A percentile compares a stretch with the other conserved stretches of the same genome.
phyloP scores from a whole-genome alignment of 2,888 invertebrate species.

The Limnephilus rhombicus region DNA sequence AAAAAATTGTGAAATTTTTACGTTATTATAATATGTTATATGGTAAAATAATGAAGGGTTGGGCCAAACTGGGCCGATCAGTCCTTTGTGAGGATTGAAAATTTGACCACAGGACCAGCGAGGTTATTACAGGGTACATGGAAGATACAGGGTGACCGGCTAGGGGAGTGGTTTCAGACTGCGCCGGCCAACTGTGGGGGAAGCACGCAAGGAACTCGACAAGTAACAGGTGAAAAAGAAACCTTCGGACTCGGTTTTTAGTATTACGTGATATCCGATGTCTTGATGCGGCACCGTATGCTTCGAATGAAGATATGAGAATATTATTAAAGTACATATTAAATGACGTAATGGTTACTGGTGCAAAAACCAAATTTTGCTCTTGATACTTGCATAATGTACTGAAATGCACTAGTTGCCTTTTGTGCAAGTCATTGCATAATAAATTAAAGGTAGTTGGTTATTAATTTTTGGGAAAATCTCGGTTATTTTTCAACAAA shows the following conservation, averaged over 20 bases:
- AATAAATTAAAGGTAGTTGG: background rate
- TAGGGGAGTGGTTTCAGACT: background rate
- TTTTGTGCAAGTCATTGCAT: background rate
- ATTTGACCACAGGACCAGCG: conserved; percentile 28
- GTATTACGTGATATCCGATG: background rate
- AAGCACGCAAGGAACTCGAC: background rate
- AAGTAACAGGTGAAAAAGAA: background rate
- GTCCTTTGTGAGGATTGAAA: conserved; percentile 11
- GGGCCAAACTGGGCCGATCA: background rate
- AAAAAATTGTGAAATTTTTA: background rate
- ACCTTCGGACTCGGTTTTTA: background rate
- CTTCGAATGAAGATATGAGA: background rate
- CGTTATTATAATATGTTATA: background rate
- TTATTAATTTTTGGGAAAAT: too few species aligned
- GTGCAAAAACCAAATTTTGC: background rate
- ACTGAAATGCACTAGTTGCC: background rate
- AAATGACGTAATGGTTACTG: background rate
- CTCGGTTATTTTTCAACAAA: too few species aligned
- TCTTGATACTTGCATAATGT: background rate
- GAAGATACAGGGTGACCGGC: background rate
- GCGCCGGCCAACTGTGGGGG: conserved; percentile 39
- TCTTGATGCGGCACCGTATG: background rate
- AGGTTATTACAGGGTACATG: conserved; percentile 22
- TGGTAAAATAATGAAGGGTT: conserved; percentile 34
- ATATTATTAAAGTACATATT: background rate